Base-by-base conservation (phyloP, 2,797 vertebrate species). In the Eulemur albifrons region DNA sequence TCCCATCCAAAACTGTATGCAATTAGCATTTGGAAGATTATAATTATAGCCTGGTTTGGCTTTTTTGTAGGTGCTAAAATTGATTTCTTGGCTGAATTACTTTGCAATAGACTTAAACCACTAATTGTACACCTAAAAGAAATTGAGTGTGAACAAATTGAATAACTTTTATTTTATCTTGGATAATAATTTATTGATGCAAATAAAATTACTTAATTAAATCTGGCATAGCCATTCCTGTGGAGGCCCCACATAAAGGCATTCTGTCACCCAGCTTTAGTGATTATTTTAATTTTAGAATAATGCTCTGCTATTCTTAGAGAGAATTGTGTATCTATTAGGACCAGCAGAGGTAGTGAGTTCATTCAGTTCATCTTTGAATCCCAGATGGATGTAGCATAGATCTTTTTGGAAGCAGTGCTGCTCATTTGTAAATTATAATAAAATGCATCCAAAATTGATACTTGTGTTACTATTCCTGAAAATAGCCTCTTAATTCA, bases 81-180 rank as follows among this genome's bases (percentile, higher is more conserved):
- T 93, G 98, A 98, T 98, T 98, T 97, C 97, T 96, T 96, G 95
- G 95, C 88, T 98, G 98, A 98, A 97, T 97, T 98, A 97, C 98
- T 98, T 98, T 98, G 96, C 92, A 97, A 76, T 65, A 95, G 88
- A 92, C 96, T 97, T 98, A 98, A 94, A 96, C 59, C 92, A 94
- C 96, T 98, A 98, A 98, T 98, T 98, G 97, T 97, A 95, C 90
- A 97, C 88, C 97, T 97, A 97, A 98, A 98, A 84, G 97, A 98
- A 98, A 98, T 90, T 73, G 96, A 97, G 94, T 97, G 98, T 97
- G 97, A 97, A 98, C 89, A 97, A 98, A 98, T 96, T 79, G 73
- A 98, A 97, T 97, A 76, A 97, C 97, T 98, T 98, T 98, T 98
- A 98, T 98, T 98, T 98, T 98, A 98, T 98, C 97, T 98, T 97